phyloP scores from a whole-genome alignment of 2,113 vertebrate genomes.

The Grantiella picta region DNA sequence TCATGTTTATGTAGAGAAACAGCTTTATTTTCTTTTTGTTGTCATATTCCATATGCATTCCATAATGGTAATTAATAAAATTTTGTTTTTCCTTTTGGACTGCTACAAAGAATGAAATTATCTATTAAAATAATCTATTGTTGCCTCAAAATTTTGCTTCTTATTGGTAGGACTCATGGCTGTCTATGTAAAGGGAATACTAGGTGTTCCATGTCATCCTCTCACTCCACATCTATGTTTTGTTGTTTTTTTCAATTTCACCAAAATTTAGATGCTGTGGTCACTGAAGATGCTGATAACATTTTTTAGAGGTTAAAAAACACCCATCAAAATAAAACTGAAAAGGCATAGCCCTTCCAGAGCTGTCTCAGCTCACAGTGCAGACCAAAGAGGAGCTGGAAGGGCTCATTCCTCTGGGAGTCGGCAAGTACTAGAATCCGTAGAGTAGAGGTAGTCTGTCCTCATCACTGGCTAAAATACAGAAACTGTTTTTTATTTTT shows the following conservation, averaged over 20 bases:
- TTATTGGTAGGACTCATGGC: neutral
- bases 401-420: neutral
- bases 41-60: neutral
- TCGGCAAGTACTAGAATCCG: neutral
- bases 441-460: neutral
- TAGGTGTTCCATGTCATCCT: neutral
- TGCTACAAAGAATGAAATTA: neutral
- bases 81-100: neutral
- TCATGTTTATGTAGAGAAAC: neutral
- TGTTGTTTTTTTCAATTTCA: neutral
- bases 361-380: neutral
- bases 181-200: neutral
- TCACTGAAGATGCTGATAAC: neutral
- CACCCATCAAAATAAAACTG: neutral
- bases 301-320: neutral
- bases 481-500: neutral
- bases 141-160: neutral
- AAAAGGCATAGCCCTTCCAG: neutral
- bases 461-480: neutral
- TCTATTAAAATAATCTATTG: neutral
- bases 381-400: neutral
- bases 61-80: neutral
- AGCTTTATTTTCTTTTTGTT: neutral
- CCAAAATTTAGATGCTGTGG: neutral
- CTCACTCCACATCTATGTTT: rapidly evolving